Percentiles rank a stretch among this genome's conserved stretches.
Conservation (phyloP, 2,797 vertebrate genomes). For the Leuciscus waleckii region DNA sequence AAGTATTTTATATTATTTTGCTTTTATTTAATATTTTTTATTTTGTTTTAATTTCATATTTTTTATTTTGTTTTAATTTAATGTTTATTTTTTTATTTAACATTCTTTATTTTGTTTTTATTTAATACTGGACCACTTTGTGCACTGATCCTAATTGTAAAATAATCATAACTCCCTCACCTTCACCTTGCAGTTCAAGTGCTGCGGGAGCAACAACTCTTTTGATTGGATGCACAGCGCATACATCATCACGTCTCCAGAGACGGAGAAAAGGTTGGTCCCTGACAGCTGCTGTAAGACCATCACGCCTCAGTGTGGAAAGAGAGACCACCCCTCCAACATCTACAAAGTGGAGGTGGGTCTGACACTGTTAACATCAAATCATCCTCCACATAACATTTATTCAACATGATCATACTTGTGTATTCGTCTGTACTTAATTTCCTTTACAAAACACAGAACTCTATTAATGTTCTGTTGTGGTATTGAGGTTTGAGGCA, state of each 20-base stretch:
- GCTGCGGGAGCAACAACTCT: constrained; percentile 88
- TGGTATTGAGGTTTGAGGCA: background rate
- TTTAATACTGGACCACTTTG: background rate
- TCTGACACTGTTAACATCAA: constrained; percentile 20
- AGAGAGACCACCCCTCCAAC: constrained; percentile 87
- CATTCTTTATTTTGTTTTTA: too few species aligned
- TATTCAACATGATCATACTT: background rate
- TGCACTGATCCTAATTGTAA: background rate
- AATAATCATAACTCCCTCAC: constrained; percentile 10
- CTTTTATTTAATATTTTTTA: too few species aligned
- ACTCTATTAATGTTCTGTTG: background rate
- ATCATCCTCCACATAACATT: constrained; percentile 1
- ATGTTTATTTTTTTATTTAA: background rate
- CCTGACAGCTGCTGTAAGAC: constrained; percentile 92
- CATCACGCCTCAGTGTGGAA: constrained; percentile 78
- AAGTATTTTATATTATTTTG: background rate
- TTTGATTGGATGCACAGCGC: constrained; percentile 81
- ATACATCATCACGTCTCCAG: constrained; percentile 74
- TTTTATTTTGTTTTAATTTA: too few species aligned
- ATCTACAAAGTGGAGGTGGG: constrained; percentile 90
- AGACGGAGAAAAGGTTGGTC: constrained; percentile 74
- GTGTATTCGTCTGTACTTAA: background rate
- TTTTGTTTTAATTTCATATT: background rate
- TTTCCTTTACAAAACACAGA: constrained; percentile 8
- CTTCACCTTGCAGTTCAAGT: constrained; percentile 80